Evolutionary conservation across 2,888 invertebrate genomes (phyloP), one percentile per base, ranked within the genome.

Genomic region (Invenusta paracnida): DNA sequence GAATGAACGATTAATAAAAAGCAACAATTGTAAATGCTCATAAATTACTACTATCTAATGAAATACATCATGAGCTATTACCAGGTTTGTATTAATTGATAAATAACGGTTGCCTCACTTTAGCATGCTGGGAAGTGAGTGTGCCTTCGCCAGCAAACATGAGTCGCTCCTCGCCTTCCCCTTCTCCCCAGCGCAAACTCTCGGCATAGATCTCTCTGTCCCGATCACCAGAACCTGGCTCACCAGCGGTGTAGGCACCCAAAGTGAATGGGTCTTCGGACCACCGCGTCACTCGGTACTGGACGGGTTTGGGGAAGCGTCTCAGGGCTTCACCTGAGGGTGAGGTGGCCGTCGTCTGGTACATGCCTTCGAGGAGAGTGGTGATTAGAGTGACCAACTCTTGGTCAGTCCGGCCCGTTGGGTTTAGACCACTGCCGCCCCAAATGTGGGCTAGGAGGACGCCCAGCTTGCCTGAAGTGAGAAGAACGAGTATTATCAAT

Each of bases 201-300:
- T 28, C 85, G 13, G 86, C 11, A 86, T 86, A 86, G 5, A 25
- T 27, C 17, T 27, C 25, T 2, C 86, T n/a, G 29, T 86, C 86
- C 0, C 29, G 23, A 1, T 86, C 81, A 5, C 86, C 30, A 30
- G 86, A 73, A 0, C 29, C 81, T 0, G 48, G 67, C 27, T 73
- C 86, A 25, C 86, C 86, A 17, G 31, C 79, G 17, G 86, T 86
- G 67, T 86, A 86, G 0, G 86, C 73, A n/a, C 86, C 86, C 13
- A 86, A 30, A 28, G 30, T 87, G 29, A 86, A 86, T 0, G 86
- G 86, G 28, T 86, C 86, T 79, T 86, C 86, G 13, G 86, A 86
- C 86, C 86, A 86, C 29, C 86, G 30, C 0, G 86, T 86, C 5
- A 86, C 85, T 1, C 79, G 1, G 2, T 29, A 81, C 13, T 73